Evolutionary conservation across 2,888 invertebrate genomes (phyloP).

Genomic region (Troglohyphantes excavatus): DNA sequence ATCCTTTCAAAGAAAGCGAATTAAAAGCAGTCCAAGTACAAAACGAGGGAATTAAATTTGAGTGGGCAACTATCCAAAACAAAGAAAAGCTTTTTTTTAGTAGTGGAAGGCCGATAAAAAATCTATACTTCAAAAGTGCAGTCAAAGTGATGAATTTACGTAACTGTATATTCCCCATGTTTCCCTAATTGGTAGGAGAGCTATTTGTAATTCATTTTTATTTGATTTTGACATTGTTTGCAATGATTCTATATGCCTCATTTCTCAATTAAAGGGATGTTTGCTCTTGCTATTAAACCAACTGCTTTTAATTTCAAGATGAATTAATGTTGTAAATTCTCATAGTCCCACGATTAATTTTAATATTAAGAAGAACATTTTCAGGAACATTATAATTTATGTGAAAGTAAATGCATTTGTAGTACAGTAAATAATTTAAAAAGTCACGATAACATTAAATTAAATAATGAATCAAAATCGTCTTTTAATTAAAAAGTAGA

Average conservation of each 20-base stretch:
- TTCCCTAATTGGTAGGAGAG: conserved; percentile 67
- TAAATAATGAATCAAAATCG: no score
- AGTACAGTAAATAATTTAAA: no score
- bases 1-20: neutral
- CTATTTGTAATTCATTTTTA: conserved; percentile 45
- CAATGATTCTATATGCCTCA: conserved; percentile 33
- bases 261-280: conserved; percentile 67
- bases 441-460: no score
- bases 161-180: conserved; percentile 63
- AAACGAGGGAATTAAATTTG: conserved; percentile 62
- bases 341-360: conserved; percentile 37
- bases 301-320: conserved; percentile 59
- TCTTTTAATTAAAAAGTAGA: no score
- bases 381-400: no score
- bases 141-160: conserved; percentile 65
- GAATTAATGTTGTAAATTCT: conserved; percentile 48
- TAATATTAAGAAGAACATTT: conserved; percentile 4
- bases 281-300: conserved; percentile 36
- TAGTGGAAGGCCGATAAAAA: conserved; percentile 55
- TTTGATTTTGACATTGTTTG: conserved; percentile 58
- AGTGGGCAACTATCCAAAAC: conserved; percentile 75
- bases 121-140: conserved; percentile 66
- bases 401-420: no score
- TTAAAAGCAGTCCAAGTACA: conserved; percentile 63
- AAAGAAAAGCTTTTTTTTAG: conserved; percentile 60